Base-by-base conservation (phyloP, 2,797 vertebrate species). In the Gobio occitaniae region DNA sequence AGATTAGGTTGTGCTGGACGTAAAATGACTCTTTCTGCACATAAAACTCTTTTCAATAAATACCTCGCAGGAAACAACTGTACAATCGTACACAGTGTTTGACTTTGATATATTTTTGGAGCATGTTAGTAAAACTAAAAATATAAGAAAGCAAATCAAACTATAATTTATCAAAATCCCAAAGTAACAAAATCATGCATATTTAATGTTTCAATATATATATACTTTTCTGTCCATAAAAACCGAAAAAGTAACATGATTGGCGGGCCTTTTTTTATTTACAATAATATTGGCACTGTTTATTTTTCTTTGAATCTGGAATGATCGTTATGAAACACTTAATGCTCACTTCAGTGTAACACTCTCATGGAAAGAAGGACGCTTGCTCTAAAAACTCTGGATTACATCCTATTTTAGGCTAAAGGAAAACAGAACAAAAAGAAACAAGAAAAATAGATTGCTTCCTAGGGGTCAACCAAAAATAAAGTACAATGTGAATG, bases 141-240 rank as follows among this genome's bases (percentile, higher is more conserved):
- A 88, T 89, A 93, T 92, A 88, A 90, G 90, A 94, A 89, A 95
- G 94, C 93, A 94, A 89, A 84, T 87, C 56, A 83, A 89, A 85
- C 68, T 87, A 82, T 84, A 87, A 87, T 86, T 88, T 94, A 94
- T 93, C 93, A 93, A 93, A 95, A 93, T 94, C 92, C 92, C 92
- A 95, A 95, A 94, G 92, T 95, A 95, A 96, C 90, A 95, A 95
- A 95, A 94, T 92, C 94, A 96, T 96, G 95, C 95, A 94, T 93
- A 92, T 94, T 93, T 89, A 90, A 92, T 90, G 91, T 93, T 89
- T 84, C 48, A 80, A 85, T 84, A 82, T 86, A 77, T 69, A 74
- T 52, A 84, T 86, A 77, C 13, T 16, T 85, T 77, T 92, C 91
- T 90, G 78, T 92, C 88, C 90, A 93, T 93, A 93, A 91, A 94